Conservation (phyloP, 2,888 invertebrate species). For the Philereme vetulata region DNA sequence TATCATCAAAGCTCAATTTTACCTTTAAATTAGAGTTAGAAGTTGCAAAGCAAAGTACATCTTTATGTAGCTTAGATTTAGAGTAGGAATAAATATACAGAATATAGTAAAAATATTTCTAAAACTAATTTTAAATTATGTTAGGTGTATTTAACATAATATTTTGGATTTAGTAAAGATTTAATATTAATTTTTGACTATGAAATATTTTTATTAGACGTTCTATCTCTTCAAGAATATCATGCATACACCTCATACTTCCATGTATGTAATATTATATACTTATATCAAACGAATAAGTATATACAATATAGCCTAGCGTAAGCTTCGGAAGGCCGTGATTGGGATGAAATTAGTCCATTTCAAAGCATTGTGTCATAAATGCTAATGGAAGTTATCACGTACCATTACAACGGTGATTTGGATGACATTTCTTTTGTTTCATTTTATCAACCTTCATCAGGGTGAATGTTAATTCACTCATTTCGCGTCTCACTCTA, state of each 20-base stretch:
- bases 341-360: background rate
- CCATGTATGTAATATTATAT: constrained; percentile 69
- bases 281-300: constrained; percentile 5
- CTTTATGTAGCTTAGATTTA: constrained; percentile 73
- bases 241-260: constrained; percentile 71
- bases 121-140: constrained; percentile 37
- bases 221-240: constrained; percentile 47
- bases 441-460: too few species aligned
- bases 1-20: constrained; percentile 83
- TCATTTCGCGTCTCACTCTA: too few species aligned
- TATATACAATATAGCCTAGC: constrained; percentile 2
- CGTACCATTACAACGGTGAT: too few species aligned
- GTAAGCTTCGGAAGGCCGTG: background rate
- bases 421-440: too few species aligned
- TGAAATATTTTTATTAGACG: constrained; percentile 33
- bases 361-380: background rate
- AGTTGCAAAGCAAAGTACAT: constrained; percentile 73
- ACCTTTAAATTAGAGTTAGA: constrained; percentile 78
- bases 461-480: too few species aligned
- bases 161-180: constrained; percentile 31
- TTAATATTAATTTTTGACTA: constrained; percentile 39
- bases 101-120: constrained; percentile 39
- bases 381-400: too few species aligned
- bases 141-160: constrained; percentile 32
- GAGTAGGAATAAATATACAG: constrained; percentile 48